phyloP scores from a whole-genome alignment of 2,888 invertebrate genomes.

The Drosophila kambysellisi region DNA sequence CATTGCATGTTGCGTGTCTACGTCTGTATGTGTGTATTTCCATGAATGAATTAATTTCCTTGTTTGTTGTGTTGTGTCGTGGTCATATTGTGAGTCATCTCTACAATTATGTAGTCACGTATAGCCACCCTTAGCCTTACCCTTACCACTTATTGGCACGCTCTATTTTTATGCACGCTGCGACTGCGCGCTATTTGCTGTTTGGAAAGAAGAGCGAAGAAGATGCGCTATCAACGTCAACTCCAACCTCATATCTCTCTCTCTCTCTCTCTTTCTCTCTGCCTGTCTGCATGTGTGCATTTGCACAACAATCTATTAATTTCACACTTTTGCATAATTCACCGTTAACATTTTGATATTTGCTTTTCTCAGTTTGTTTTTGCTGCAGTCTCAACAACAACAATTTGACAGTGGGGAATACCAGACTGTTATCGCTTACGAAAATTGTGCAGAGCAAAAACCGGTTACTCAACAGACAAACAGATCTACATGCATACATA shows the following conservation, averaged over 20 bases:
- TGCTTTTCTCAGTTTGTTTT: conserved; percentile 18
- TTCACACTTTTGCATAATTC: conserved; percentile 42
- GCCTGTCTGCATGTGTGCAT: neutral
- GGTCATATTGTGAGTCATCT: conserved; percentile 54
- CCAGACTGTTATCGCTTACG: conserved; percentile 26
- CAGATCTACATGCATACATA: neutral
- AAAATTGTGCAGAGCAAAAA: conserved; percentile 31
- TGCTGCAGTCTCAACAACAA: conserved; percentile 2
- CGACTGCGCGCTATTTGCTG: conserved; percentile 21
- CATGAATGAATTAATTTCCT: conserved; percentile 61
- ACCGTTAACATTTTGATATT: conserved; percentile 25
- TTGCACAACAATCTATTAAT: conserved; percentile 3
- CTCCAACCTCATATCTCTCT: neutral
- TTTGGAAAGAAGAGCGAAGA: neutral
- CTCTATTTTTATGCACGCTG: conserved; percentile 13
- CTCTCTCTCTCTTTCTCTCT: neutral
- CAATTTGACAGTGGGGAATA: conserved; percentile 8
- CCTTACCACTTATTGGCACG: neutral
- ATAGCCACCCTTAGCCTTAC: neutral
- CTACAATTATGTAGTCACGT: neutral
- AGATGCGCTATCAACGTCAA: neutral
- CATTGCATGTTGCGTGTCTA: neutral
- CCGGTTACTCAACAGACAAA: conserved; percentile 34
- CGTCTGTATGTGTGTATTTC: conserved; percentile 16
- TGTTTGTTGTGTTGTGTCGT: conserved; percentile 27